Evolutionary conservation across 2,888 invertebrate genomes (phyloP), one percentile per base, ranked within the genome.

Genomic region (Mamestra brassicae): DNA sequence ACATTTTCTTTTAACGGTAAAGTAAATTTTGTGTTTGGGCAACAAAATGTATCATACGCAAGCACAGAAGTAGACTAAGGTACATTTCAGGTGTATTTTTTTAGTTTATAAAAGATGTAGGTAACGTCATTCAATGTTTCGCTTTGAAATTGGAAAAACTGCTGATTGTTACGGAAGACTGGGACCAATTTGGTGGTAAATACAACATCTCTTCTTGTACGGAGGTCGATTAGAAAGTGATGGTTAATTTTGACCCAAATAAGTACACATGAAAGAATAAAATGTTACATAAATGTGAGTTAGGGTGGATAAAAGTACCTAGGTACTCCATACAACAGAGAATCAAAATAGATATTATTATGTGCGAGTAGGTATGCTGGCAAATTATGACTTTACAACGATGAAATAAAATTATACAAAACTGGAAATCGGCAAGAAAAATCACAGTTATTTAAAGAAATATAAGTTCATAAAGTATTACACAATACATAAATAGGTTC

Each of bases 1-100:
- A 88, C 87, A 87, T 87, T 85, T 89, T 88, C 85, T 84, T 85
- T 77, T 81, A 81, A 71, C 64, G 69, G 65, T 68, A 54, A 58
- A 57, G 68, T 64, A 69, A 55, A 76, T 80, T 74, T 77, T 73
- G 72, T 62, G 36, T 69, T 72, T 69, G 50, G 50, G 63, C 38
- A 54, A 57, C 64, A 64, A 1, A 42, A 60, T 81, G 71, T 85
- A 38, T 74, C 34, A 74, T 68, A 67, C 66, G 74, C 38, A 58
- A 67, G 76, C 42, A 63, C 36, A 60, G 58, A 71, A 66, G 54
- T 26, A 26, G 38, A 26, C 15, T 38, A 26, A 26, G 26, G 38
- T 17, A 13, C 38, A 15, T 15, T 17, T 36, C 13, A 4, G 26
- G n/a, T 26, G 10, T 10, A 45, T 60, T 17, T 11, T 42, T 58